A percentile compares a stretch with the other conserved stretches of the same genome.
Evolutionary conservation across 2,888 invertebrate species (phyloP).

Genomic region (Atrina japonica): DNA sequence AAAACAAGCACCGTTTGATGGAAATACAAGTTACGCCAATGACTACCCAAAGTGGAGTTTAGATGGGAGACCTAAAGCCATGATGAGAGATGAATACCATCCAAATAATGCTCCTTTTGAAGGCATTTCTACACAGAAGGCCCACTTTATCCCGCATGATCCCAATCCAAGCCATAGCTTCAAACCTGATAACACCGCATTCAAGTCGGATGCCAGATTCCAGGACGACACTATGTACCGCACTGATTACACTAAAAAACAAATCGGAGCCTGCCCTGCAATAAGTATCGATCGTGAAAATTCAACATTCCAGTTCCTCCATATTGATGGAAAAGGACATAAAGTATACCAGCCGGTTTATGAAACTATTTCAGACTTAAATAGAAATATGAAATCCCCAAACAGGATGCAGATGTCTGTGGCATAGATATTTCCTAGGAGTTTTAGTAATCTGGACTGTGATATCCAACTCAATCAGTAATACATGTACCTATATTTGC

Average conservation of each 20-base stretch:
- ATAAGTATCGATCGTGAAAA: slow-evolving; percentile 68
- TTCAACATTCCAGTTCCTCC: slow-evolving; percentile 64
- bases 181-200: slow-evolving; percentile 65
- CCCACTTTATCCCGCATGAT: slow-evolving; percentile 73
- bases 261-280: slow-evolving; percentile 74
- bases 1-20: slow-evolving; percentile 71
- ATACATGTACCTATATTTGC: too few relatives aligned
- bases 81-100: slow-evolving; percentile 69
- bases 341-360: slow-evolving; percentile 70
- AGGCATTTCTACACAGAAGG: slow-evolving; percentile 76
- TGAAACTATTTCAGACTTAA: slow-evolving; percentile 58
- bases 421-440: slow-evolving; percentile 42
- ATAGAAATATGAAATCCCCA: slow-evolving; percentile 45
- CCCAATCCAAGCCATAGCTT: slow-evolving; percentile 59
- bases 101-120: slow-evolving; percentile 79
- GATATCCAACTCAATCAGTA: slow-evolving; percentile 17
- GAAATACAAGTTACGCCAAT: slow-evolving; percentile 73
- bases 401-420: slow-evolving; percentile 55
- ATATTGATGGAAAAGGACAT: slow-evolving; percentile 74
- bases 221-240: slow-evolving; percentile 78
- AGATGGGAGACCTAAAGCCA: slow-evolving; percentile 59
- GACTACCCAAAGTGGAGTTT: slow-evolving; percentile 74
- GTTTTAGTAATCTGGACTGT: slow-evolving; percentile 16
- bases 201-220: slow-evolving; percentile 70
- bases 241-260: slow-evolving; percentile 75